Evolutionary conservation across 1,140 invertebrate species (phyloP).

Genomic region (Aphelinus certus): DNA sequence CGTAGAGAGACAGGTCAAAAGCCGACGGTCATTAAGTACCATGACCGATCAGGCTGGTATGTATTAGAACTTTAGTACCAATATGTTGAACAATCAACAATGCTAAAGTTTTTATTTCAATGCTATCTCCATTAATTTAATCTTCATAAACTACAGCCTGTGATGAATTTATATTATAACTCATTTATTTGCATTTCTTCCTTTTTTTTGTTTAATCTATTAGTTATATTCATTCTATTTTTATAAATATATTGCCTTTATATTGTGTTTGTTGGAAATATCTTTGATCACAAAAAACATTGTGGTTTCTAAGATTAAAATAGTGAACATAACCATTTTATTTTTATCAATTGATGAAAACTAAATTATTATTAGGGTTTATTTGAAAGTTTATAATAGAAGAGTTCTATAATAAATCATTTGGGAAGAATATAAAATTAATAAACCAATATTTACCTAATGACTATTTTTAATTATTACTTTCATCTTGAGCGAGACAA

Average conservation of each 20-base stretch:
- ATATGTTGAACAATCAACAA: slow-evolving; percentile 9
- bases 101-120: slow-evolving; percentile 28
- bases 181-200: background rate
- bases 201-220: slow-evolving; percentile 3
- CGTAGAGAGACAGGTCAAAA: slow-evolving; percentile 59
- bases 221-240: slow-evolving; percentile 1
- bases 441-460: slow-evolving; percentile 11
- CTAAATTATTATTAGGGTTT: too few relatives aligned
- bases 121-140: slow-evolving; percentile 35
- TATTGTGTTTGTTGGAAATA: too few relatives aligned
- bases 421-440: background rate
- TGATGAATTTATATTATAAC: too few relatives aligned
- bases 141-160: slow-evolving; percentile 27
- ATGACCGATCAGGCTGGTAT: slow-evolving; percentile 60
- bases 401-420: too few relatives aligned
- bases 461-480: background rate
- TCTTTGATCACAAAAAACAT: background rate
- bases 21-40: slow-evolving; percentile 52
- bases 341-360: background rate
- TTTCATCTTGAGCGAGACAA: slow-evolving; percentile 1
- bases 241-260: background rate
- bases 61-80: slow-evolving; percentile 50
- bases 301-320: slow-evolving; percentile 36
- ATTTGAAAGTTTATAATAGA: too few relatives aligned
- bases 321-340: slow-evolving; percentile 25